These are phyloP conservation scores for Argyrosomus regius DNA, from an alignment of 2,797 vertebrate genomes.

Conservation along the genomic window DNA sequence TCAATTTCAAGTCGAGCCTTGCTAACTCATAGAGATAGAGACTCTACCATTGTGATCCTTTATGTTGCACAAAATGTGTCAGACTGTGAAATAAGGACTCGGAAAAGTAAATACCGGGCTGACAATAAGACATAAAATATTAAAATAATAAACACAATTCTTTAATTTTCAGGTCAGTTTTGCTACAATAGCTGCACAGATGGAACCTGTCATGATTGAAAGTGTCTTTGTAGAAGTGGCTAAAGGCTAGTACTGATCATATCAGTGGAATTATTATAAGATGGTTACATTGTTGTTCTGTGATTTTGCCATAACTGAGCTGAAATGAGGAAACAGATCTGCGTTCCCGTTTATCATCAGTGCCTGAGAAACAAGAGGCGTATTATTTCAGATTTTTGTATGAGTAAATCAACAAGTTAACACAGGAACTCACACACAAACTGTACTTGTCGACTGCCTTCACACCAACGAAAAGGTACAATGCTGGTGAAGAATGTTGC, in stretches of 20 bases:
- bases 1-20: not conserved
- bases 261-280: not conserved
- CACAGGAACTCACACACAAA: not conserved
- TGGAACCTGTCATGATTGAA: constrained; percentile 2
- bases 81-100: constrained; percentile 1
- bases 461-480: not conserved
- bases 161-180: not conserved
- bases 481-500: too few relatives aligned
- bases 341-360: not conserved
- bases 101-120: not conserved
- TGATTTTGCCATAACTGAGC: not conserved
- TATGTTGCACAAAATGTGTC: constrained; percentile 4
- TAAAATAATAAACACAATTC: not conserved
- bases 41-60: not conserved
- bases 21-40: not conserved
- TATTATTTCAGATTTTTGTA: not conserved
- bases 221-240: not conserved
- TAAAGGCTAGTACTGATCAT: not conserved
- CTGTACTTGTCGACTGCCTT: not conserved
- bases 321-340: not conserved
- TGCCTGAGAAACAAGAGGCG: not conserved
- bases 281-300: not conserved
- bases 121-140: not conserved
- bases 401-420: not conserved
- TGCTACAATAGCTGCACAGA: not conserved